A percentile compares a stretch with the other conserved stretches of the same genome.
Conservation (phyloP, 2,797 vertebrate genomes). For the Garrulus glandarius region DNA sequence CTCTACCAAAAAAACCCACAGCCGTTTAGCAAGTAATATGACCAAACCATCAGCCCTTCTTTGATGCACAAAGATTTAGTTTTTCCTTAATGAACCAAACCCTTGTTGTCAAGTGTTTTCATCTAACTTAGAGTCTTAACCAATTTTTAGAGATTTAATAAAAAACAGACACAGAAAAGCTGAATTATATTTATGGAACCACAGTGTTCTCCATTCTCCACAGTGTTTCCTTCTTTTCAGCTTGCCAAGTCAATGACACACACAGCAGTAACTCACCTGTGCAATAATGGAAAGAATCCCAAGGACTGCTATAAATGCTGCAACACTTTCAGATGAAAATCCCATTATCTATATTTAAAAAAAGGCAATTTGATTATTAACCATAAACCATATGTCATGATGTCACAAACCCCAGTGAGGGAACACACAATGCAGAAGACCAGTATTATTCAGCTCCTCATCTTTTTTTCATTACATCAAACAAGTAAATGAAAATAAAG, state of each 20-base stretch:
- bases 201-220: neutral
- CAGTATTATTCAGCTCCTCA: neutral
- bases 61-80: neutral
- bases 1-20: fast-evolving
- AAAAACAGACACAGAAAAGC: neutral
- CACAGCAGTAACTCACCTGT: conserved; percentile 75
- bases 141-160: neutral
- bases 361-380: neutral
- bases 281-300: conserved; percentile 88
- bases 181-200: neutral
- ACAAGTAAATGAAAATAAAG: neutral
- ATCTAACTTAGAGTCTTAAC: neutral
- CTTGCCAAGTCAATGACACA: too few relatives aligned
- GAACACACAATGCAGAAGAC: neutral
- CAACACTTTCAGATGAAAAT: conserved; percentile 86
- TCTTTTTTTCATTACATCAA: neutral
- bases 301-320: conserved; percentile 87
- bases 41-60: neutral
- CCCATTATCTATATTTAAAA: conserved; percentile 81
- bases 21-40: neutral
- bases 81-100: neutral
- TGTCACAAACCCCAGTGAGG: neutral
- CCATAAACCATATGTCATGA: fast-evolving
- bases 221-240: neutral
- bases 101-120: neutral